These are phyloP conservation scores for Neodon shergylaensis DNA, from an alignment of 2,113 vertebrate genomes.

Conservation along the genomic window DNA sequence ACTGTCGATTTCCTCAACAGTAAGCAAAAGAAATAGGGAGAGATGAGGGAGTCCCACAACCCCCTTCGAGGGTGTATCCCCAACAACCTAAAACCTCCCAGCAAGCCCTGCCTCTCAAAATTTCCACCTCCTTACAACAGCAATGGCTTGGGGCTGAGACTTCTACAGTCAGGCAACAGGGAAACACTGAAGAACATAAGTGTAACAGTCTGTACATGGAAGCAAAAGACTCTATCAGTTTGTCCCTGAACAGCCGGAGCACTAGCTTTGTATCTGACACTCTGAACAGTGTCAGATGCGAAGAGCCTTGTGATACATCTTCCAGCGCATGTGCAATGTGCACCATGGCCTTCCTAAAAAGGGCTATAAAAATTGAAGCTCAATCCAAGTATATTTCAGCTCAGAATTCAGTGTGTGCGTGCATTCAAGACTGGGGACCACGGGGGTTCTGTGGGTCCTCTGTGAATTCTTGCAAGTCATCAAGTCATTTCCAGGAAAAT, in stretches of 20 bases:
- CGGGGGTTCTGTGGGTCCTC: background rate
- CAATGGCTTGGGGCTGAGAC: background rate
- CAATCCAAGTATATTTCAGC: background rate
- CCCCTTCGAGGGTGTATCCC: no score
- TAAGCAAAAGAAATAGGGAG: background rate
- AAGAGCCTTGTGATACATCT: background rate
- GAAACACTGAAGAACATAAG: background rate
- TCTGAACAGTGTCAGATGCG: background rate
- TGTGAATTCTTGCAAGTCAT: background rate
- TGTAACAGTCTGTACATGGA: background rate
- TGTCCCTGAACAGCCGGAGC: background rate
- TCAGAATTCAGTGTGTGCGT: background rate
- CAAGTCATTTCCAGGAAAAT: background rate
- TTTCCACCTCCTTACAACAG: background rate
- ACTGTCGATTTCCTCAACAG: background rate
- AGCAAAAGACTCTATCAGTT: background rate
- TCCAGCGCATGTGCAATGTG: background rate
- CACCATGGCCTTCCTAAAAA: background rate
- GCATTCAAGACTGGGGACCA: background rate
- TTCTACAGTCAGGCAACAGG: background rate
- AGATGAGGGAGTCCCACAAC: background rate
- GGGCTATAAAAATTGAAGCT: background rate
- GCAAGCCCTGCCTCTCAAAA: background rate
- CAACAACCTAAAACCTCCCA: background rate
- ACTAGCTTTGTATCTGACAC: no score